Percentiles rank a stretch among this genome's conserved stretches.
Conservation (phyloP, 2,888 invertebrate species). For the Drosophila pseudotakahashii region DNA sequence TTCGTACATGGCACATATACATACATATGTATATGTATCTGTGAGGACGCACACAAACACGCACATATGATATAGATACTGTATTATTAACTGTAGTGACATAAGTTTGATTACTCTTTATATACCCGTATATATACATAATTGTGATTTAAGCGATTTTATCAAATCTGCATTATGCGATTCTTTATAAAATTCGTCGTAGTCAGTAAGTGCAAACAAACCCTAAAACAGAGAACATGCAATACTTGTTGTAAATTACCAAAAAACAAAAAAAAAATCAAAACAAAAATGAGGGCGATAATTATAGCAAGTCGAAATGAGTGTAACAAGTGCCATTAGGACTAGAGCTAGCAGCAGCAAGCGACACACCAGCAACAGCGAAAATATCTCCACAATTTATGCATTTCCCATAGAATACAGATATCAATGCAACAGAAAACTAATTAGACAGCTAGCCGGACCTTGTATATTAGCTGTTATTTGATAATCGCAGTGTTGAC, state of each 20-base stretch:
- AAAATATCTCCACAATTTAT: slow-evolving; percentile 27
- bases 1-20: slow-evolving; percentile 31
- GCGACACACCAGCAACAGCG: slow-evolving; percentile 39
- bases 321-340: slow-evolving; percentile 78
- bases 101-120: slow-evolving; percentile 70
- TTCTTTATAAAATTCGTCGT: slow-evolving; percentile 79
- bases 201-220: slow-evolving; percentile 65
- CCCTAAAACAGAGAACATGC: slow-evolving; percentile 52
- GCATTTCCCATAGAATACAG: slow-evolving; percentile 26
- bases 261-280: slow-evolving; percentile 46
- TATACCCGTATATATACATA: slow-evolving; percentile 67
- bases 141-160: slow-evolving; percentile 83
- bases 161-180: slow-evolving; percentile 81
- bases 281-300: slow-evolving; percentile 30
- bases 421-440: slow-evolving; percentile 31
- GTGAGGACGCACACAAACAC: slow-evolving; percentile 32
- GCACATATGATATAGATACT: slow-evolving; percentile 58
- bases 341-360: slow-evolving; percentile 66
- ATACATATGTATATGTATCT: slow-evolving; percentile 18
- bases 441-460: slow-evolving; percentile 31
- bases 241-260: slow-evolving; percentile 79
- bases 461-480: slow-evolving; percentile 31
- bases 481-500: slow-evolving; percentile 32
- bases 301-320: slow-evolving; percentile 57
- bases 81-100: slow-evolving; percentile 56